Conservation (phyloP, 2,797 vertebrate genomes). For the Merluccius polli region DNA sequence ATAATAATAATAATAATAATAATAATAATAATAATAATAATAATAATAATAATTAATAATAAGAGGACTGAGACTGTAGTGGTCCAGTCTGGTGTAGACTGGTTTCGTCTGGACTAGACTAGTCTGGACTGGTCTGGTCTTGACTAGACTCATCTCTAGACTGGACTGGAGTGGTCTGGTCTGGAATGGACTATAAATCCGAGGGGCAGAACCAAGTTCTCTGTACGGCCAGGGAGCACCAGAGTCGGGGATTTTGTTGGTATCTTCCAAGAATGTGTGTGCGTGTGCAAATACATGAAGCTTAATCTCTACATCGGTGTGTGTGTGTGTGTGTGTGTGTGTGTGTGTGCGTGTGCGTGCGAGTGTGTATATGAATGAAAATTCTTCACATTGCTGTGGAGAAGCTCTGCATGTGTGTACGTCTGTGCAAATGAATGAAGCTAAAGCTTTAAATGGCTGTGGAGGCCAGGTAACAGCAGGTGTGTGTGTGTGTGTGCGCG, state of each 20-base stretch:
- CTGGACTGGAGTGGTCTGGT: not conserved
- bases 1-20: too few relatives aligned
- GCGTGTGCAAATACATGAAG: conserved; percentile 1
- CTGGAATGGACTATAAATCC: not conserved
- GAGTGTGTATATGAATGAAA: not conserved
- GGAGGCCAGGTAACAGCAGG: not conserved
- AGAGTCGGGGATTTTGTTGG: not conserved
- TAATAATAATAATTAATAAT: too few relatives aligned
- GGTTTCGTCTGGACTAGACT: not conserved
- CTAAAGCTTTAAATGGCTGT: not conserved
- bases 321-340: not conserved
- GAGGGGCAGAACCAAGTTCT: not conserved
- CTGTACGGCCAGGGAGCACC: not conserved
- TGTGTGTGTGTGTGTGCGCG: conserved; percentile 8
- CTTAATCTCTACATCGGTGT: not conserved
- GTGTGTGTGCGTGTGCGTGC: not conserved
- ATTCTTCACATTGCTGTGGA: not conserved
- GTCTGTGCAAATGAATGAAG: conserved; percentile 6
- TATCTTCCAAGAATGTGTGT: not conserved
- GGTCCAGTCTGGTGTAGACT: not conserved
- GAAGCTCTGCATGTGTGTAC: not conserved
- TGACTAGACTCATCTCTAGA: too few relatives aligned
- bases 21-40: too few relatives aligned
- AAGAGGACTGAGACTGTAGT: not conserved
- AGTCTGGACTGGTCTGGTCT: too few relatives aligned